Base-by-base conservation (phyloP, 1,140 invertebrate species). In the Ladona fulva region DNA sequence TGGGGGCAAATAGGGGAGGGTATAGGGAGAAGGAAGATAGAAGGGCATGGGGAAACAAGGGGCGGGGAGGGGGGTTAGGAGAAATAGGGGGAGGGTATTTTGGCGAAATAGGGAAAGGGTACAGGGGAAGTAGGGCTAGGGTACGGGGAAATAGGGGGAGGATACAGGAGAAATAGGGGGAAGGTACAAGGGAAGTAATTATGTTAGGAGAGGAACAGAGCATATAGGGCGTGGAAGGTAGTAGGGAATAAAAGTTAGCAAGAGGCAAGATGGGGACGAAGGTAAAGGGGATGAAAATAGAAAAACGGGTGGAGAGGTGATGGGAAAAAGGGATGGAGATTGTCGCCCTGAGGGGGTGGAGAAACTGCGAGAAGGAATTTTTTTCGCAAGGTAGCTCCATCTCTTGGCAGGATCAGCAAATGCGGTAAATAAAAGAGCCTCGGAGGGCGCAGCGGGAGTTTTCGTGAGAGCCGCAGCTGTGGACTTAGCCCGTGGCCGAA, bases 391-490 rank as follows among this genome's bases (percentile, higher is more conserved):
- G 16, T 22, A 66, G n/a, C 52, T 66, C 52, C 52, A 16, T 22
- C 52, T 12, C 52, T 22, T 1, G 14, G 52, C n/a, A 22, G 52
- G 52, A 66, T 66, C 52, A 66, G 52, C 52, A 66, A 66, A 3
- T 19, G 52, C 14, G 52, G 52, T 16, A 19, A 66, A 19, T 19
- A 66, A 66, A 22, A 66, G 52, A 66, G 52, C 52, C 3, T 66
- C 52, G n/a, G 52, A 22, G 52, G 14, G 14, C 44, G 44, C 44
- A 52, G 44, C 52, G 52, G 52, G 52, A 66, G n/a, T 37, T 66
- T 66, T 66, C 52, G 52, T 66, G 52, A 66, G 52, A 66, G 52
- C 52, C 52, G 52, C 52, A 66, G 52, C 52, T 66, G 52, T 66
- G 52, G 52, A 66, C 52, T 19, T 66, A 22, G 16, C 52, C 52